These are phyloP conservation scores for Halocynthia aurantium DNA, from an alignment of 23 tunicate species.

Conservation along the genomic window DNA sequence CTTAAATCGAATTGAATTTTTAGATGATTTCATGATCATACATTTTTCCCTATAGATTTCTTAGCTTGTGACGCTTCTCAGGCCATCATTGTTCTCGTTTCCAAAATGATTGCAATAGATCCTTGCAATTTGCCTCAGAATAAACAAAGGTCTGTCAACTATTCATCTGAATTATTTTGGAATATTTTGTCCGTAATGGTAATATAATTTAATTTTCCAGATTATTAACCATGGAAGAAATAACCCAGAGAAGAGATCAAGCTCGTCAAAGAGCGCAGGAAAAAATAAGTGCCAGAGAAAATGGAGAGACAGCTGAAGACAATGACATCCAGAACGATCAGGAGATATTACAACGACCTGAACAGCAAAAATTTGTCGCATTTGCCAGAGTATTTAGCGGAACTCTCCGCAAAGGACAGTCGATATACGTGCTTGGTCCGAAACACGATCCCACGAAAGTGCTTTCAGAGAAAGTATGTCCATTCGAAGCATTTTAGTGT, in stretches of 20 bases:
- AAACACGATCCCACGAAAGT: constrained; percentile 68
- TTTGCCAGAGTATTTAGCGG: constrained; percentile 97
- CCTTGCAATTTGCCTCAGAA: constrained; percentile 24
- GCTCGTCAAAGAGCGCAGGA: constrained; percentile 33
- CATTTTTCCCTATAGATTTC: constrained; percentile 54
- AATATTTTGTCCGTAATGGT: neutral
- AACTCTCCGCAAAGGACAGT: constrained; percentile 63
- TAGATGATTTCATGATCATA: no score
- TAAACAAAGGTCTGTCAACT: constrained; percentile 9
- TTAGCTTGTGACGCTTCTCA: constrained; percentile 49
- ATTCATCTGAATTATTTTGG: neutral
- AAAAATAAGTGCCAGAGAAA: neutral
- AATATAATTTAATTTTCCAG: constrained; percentile 17
- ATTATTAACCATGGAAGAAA: constrained; percentile 52
- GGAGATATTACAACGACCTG: constrained; percentile 5
- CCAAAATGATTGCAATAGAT: constrained; percentile 88
- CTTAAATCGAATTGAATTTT: neutral
- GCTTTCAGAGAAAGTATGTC: neutral
- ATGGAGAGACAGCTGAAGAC: neutral
- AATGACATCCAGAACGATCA: neutral
- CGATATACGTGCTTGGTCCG: constrained; percentile 72
- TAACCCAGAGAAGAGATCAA: constrained; percentile 49
- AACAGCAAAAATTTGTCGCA: constrained; percentile 53
- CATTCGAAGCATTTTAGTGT: neutral
- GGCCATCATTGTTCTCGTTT: constrained; percentile 52